Evolutionary conservation across 2,113 vertebrate species (phyloP), one percentile per base, ranked within the genome.

Genomic region (Pedionomus torquatus): DNA sequence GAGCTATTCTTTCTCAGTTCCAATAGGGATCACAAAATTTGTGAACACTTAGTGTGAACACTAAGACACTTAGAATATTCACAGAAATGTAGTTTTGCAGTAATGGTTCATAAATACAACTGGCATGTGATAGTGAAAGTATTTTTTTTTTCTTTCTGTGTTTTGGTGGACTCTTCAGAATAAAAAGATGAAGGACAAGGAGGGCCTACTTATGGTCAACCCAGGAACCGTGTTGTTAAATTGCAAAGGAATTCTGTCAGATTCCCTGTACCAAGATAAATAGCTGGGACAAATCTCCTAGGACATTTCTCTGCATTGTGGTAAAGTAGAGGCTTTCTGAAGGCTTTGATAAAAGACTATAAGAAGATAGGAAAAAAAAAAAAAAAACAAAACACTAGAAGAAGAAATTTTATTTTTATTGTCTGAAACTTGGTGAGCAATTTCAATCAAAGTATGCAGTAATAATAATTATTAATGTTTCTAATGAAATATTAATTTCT

Each of bases 351-450:
- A 48, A 14, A 2, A 83, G n/a, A 35, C 4, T 55, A 26, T 10
- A 71, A 58, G 26, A 70, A 7, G 3, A 7, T 11, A 69, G 14
- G 17, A n/a, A 60, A 26, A 72, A 69, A 37, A 71, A 31, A 71
- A 30, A n/a, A n/a, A n/a, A n/a, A n/a, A 16, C 41, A 72, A 37
- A 71, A 30, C 11, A 13, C 3, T 80, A 60, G 11, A 46, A 80
- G 18, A 18, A 37, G 6, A 79, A 79, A 52, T 72, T 79, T 28
- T 4, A 26, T 77, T 68, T 80, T 86, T 17, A 21, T 72, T 86
- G 9, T 83, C 26, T 81, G 63, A 89, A 88, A 5, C 14, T 63
- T 3, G 0, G 2, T 6, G 2, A 28, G 1, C 0, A 83, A 58
- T 80, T 86, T 88, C 2, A 1, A 80, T 79, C 5, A 16, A 52